A percentile compares a stretch with the other conserved stretches of the same genome.
Evolutionary conservation across 2,888 invertebrate genomes (phyloP).

Genomic region (Parascotia fuliginaria): DNA sequence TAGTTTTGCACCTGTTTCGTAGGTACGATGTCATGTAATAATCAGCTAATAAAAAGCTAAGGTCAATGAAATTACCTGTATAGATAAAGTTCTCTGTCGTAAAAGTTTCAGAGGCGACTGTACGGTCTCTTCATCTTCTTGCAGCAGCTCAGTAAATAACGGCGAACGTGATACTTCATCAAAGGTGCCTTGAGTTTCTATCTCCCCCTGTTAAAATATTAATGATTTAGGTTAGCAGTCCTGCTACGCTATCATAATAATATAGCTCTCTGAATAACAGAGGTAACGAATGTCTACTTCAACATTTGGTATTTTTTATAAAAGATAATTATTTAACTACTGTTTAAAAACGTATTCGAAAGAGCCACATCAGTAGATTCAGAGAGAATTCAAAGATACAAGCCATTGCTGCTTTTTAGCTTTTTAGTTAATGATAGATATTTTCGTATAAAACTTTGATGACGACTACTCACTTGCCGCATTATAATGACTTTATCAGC

Average conservation of each 20-base stretch:
- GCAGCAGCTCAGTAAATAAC: constrained; percentile 74
- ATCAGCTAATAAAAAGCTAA: not conserved
- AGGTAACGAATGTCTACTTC: too few species aligned
- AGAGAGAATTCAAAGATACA: too few species aligned
- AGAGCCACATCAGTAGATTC: too few species aligned
- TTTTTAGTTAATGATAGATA: too few species aligned
- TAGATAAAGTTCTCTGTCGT: constrained; percentile 66
- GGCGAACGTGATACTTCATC: constrained; percentile 84
- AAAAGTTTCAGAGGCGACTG: constrained; percentile 16
- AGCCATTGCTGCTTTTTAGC: too few species aligned
- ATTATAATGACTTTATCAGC: constrained; percentile 88
- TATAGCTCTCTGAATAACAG: too few species aligned
- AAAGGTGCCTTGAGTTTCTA: constrained; percentile 85
- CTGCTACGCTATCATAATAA: too few species aligned
- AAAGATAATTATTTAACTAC: too few species aligned
- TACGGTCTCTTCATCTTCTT: constrained; percentile 68
- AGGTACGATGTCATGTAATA: not conserved
- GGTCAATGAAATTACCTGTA: constrained; percentile 69
- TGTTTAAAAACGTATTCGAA: too few species aligned
- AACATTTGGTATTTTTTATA: too few species aligned
- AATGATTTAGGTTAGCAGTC: not conserved
- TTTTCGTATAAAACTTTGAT: too few species aligned
- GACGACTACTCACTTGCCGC: constrained; percentile 83
- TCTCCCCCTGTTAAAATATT: constrained; percentile 79
- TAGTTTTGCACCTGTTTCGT: too few species aligned